Evolutionary conservation across 2,113 vertebrate genomes (phyloP).

Genomic region (Myotis davidii): DNA sequence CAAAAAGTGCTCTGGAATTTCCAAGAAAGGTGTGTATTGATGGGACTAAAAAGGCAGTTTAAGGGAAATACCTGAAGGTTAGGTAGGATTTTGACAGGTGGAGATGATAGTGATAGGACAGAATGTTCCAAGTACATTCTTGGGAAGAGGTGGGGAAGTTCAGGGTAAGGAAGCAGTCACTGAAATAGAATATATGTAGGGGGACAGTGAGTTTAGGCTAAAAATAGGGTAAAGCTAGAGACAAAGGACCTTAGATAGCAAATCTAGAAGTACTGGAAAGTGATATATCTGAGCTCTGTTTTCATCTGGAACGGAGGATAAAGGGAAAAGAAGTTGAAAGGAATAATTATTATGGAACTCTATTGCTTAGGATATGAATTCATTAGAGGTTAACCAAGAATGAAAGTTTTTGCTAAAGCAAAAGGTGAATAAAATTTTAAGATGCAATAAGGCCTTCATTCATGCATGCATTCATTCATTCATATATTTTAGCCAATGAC

Average conservation of each 20-base stretch:
- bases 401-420: neutral
- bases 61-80: neutral
- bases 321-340: neutral
- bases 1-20: neutral
- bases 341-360: neutral
- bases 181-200: neutral
- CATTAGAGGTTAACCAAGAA: neutral
- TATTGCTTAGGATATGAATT: neutral
- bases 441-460: neutral
- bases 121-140: neutral
- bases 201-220: neutral
- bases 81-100: neutral
- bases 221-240: neutral
- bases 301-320: neutral
- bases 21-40: neutral
- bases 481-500: neutral
- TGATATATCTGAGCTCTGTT: neutral
- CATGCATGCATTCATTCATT: neutral
- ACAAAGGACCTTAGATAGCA: neutral
- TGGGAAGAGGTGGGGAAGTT: neutral
- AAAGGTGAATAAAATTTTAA: neutral
- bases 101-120: neutral
- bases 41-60: neutral
- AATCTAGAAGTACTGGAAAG: neutral
- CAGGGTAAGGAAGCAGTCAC: neutral